A percentile compares a stretch with the other conserved stretches of the same genome.
phyloP scores from a whole-genome alignment of 2,113 vertebrate genomes.

The Passer montanus region DNA sequence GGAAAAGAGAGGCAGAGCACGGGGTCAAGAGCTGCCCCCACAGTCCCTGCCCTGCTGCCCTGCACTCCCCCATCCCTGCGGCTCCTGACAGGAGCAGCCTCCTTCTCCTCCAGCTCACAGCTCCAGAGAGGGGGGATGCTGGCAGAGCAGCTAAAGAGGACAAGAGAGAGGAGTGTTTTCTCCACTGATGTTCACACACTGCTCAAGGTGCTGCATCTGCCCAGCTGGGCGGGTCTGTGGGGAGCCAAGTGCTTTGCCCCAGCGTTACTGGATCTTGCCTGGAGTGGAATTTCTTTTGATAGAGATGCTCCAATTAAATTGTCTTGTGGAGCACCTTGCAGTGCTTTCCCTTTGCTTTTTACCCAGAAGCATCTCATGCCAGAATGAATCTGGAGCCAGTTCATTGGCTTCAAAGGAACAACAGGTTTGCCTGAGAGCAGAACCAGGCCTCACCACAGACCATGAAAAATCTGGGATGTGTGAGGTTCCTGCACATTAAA shows the following conservation, averaged over 20 bases:
- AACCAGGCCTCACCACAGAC: neutral
- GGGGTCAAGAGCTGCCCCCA: neutral
- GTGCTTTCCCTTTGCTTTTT: neutral
- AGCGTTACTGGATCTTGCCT: neutral
- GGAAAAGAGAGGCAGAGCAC: neutral
- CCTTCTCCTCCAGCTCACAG: neutral
- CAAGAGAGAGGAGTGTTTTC: neutral
- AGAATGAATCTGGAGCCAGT: neutral
- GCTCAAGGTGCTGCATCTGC: neutral
- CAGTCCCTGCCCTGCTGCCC: neutral
- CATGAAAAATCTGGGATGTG: accelerated
- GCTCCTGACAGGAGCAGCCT: neutral
- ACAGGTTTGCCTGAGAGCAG: neutral
- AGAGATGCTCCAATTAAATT: neutral
- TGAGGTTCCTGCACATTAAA: neutral
- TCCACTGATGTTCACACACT: accelerated
- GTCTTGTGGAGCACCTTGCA: neutral
- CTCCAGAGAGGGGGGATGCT: neutral
- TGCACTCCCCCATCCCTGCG: neutral
- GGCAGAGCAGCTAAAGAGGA: neutral
- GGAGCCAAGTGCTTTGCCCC: neutral
- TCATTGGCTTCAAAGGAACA: neutral
- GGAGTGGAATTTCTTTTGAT: neutral
- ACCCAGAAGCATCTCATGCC: neutral
- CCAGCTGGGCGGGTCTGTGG: neutral